Base-by-base conservation (phyloP, 2,113 vertebrate genomes). In the Uria aalge region DNA sequence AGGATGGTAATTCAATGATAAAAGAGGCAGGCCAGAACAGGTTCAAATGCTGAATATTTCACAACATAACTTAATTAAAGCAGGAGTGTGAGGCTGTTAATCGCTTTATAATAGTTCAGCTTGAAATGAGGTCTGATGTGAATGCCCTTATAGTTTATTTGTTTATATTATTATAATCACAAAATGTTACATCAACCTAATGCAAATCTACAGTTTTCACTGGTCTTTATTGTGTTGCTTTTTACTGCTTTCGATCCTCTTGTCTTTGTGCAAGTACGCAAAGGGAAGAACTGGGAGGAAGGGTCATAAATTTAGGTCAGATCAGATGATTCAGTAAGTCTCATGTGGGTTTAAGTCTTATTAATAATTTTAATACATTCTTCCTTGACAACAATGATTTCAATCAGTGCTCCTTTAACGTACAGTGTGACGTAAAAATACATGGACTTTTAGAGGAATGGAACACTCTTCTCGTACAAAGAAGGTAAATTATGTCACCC, bases 61-160 rank as follows among this genome's bases (percentile, higher is more conserved):
- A 98, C 96, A 97, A 96, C 94, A 78, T 95, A 97, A 97, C 96
- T 98, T 98, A 97, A 98, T 98, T 98, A 98, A 98, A 98, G 91
- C 72, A 85, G 90, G 95, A 96, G 82, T 93, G 90, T 90, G 96
- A 96, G 86, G 91, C 93, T 98, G 96, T 98, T 98, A 98, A 98
- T 98, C 74, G 78, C 95, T 96, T 97, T 97, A 91, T 97, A 98
- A 98, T 96, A 98, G 97, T 98, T 97, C 95, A 91, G 96, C 69
- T 95, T 96, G 96, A 98, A 98, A 98, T 97, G 89, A 98, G 95
- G 96, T 81, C 95, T 97, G 92, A 93, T 97, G 94, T 60, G 95
- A 97, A 94, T 95, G 96, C 91, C 95, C 91, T 96, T 96, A 86
- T 30, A 90, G 72, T 95, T 92, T 94, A 88, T 95, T 96, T 97